phyloP scores from a whole-genome alignment of 2,113 vertebrate genomes.

The Stigmatopora nigra region DNA sequence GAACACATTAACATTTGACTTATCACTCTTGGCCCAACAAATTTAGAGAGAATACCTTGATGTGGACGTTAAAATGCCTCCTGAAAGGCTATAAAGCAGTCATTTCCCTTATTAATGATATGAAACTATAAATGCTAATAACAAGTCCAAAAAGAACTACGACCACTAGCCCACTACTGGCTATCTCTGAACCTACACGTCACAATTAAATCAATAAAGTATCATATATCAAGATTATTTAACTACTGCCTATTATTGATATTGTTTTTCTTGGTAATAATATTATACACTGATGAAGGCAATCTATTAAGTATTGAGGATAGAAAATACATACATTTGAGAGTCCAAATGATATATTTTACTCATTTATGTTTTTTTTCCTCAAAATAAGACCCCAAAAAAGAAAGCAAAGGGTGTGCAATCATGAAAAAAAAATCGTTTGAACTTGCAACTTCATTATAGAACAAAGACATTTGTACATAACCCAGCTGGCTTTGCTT shows the following conservation, averaged over 20 bases:
- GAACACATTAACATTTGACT: slow-evolving; percentile 55
- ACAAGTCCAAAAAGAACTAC: slow-evolving; percentile 22
- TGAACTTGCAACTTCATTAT: slow-evolving; percentile 30
- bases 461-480: slow-evolving; percentile 42
- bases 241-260: too few relatives aligned
- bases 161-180: too few relatives aligned
- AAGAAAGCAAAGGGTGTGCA: background rate
- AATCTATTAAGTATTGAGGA: background rate
- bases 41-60: slow-evolving; percentile 57
- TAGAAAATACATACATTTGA: too few relatives aligned
- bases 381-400: too few relatives aligned
- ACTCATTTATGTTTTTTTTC: too few relatives aligned
- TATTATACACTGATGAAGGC: background rate
- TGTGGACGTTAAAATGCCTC: slow-evolving; percentile 51
- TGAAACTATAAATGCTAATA: slow-evolving; percentile 58
- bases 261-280: too few relatives aligned
- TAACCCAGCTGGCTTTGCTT: slow-evolving; percentile 57
- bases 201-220: too few relatives aligned
- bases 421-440: background rate
- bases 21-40: slow-evolving; percentile 48
- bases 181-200: too few relatives aligned
- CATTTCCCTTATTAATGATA: slow-evolving; percentile 49
- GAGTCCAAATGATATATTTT: too few relatives aligned
- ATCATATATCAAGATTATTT: too few relatives aligned
- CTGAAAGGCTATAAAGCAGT: slow-evolving; percentile 50